phyloP scores from a whole-genome alignment of 2,797 vertebrate genomes.

The Melanotaenia pygmaea region DNA sequence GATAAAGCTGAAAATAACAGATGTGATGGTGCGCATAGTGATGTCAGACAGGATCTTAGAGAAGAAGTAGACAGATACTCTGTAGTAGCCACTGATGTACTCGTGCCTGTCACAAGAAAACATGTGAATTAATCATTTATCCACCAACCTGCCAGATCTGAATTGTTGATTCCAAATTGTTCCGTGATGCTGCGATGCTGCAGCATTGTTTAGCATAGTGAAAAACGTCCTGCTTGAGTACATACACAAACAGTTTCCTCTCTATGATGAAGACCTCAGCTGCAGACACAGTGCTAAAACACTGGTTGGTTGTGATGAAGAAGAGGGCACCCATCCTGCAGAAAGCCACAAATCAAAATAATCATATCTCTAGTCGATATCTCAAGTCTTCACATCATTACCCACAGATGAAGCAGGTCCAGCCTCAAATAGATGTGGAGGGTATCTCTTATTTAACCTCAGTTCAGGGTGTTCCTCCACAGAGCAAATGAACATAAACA shows the following conservation, averaged over 20 bases:
- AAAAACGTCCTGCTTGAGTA: constrained; percentile 26
- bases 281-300: constrained; percentile 90
- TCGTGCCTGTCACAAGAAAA: constrained; percentile 86
- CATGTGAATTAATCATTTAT: background rate
- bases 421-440: too few relatives aligned
- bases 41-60: constrained; percentile 90
- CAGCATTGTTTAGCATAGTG: background rate
- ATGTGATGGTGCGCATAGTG: constrained; percentile 86
- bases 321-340: constrained; percentile 91
- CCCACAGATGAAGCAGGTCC: background rate
- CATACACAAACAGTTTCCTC: constrained; percentile 93
- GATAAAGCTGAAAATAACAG: constrained; percentile 87
- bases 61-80: constrained; percentile 91
- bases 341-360: constrained; percentile 8
- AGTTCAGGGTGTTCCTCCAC: too few relatives aligned
- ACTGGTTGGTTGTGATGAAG: constrained; percentile 93
- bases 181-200: background rate
- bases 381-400: background rate
- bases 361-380: background rate
- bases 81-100: constrained; percentile 96
- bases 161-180: background rate
- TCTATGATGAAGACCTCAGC: constrained; percentile 92
- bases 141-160: background rate
- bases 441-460: too few relatives aligned
- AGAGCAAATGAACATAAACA: too few relatives aligned